These are phyloP conservation scores for Oxytorus armatus DNA, from an alignment of 2,888 invertebrate genomes.

Conservation along the genomic window DNA sequence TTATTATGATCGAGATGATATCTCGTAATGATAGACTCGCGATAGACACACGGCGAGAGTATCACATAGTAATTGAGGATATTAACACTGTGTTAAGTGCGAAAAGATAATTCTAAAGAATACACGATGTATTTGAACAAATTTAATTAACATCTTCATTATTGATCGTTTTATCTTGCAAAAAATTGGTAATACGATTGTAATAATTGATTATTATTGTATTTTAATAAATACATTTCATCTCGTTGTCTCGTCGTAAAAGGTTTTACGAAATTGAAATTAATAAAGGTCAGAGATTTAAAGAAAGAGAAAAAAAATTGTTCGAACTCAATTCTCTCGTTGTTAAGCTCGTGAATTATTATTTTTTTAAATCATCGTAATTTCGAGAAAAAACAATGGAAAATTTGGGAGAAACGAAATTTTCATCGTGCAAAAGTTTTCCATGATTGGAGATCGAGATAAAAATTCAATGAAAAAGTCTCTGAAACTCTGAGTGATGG, in stretches of 20 bases:
- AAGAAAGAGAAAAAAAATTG: too few relatives aligned
- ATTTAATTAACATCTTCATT: constrained; percentile 27
- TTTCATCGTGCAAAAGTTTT: constrained; percentile 10
- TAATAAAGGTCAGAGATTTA: not conserved
- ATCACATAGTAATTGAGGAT: constrained; percentile 27
- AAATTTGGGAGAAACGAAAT: not conserved
- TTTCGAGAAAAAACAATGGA: too few relatives aligned
- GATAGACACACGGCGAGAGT: constrained; percentile 24
- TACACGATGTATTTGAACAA: constrained; percentile 14
- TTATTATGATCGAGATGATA: constrained; percentile 32
- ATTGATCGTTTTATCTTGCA: constrained; percentile 12
- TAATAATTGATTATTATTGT: too few relatives aligned
- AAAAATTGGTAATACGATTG: too few relatives aligned
- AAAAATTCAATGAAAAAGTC: too few relatives aligned
- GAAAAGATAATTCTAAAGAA: constrained; percentile 22
- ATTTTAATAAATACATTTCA: too few relatives aligned
- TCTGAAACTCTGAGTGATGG: constrained; percentile 14
- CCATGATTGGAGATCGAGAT: not conserved
- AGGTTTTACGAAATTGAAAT: not conserved
- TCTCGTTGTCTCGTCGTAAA: not conserved
- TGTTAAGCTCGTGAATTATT: too few relatives aligned
- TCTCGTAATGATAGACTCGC: constrained; percentile 43
- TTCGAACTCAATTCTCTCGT: too few relatives aligned
- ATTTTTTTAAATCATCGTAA: too few relatives aligned
- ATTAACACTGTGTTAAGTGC: constrained; percentile 29